Base-by-base conservation (phyloP, 2,888 invertebrate genomes). In the Cryptus viduatorius region DNA sequence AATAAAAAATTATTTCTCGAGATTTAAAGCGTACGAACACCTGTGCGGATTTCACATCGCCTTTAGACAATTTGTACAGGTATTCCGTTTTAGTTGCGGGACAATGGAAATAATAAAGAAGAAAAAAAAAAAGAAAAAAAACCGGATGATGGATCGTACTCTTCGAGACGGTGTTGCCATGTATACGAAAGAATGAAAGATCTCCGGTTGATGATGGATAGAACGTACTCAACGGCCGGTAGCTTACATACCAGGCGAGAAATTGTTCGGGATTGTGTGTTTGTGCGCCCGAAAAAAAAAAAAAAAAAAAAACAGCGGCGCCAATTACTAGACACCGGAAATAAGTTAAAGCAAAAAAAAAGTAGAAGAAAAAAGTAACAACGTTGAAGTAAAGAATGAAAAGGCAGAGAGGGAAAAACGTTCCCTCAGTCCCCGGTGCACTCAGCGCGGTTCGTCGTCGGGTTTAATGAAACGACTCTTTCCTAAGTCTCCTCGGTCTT, bases 401-500 rank as follows among this genome's bases (percentile, higher is more conserved):
- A 64, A 48, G 29, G 12, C 50, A 69, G 59, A 37, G 4, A 29
- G 29, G 65, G 37, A 78, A 73, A 73, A 69, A 69, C 44, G 29
- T 50, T 72, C 44, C 56, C 77, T 19, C 69, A 79, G 69, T 79
- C 67, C 61, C 65, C 4, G 61, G 50, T 78, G 71, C 77, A 77
- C 65, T 82, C 67, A n/a, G 46, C 64, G 37, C 19, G 56, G 56
- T 16, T 14, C 76, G 31, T 79, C 83, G 59, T 71, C 42, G 67
- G 71, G 10, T 71, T 79, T 75, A 79, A 83, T 76, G 71, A 83
- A 79, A 83, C 83, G 56, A 42, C 42, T 42, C 24, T 71, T 75
- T 76, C 10, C 71, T 64, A 56, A 65, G 75, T 79, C 48, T 56
- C 29, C 61, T 46, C 48, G 46, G 44, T 53, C 50, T 37, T 61